Evolutionary conservation across 2,888 invertebrate species (phyloP).

Genomic region (Pheosia tremula): DNA sequence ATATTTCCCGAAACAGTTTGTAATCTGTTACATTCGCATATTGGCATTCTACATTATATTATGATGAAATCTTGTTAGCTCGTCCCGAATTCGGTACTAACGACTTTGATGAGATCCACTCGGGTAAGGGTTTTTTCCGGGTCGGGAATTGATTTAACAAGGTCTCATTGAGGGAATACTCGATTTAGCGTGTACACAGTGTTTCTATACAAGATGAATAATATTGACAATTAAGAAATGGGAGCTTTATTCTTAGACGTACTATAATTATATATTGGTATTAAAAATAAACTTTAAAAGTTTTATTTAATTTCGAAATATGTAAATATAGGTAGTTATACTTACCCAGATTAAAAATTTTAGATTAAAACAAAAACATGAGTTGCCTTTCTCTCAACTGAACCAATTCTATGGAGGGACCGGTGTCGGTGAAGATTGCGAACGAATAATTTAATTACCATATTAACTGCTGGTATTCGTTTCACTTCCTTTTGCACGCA

Average conservation of each 20-base stretch:
- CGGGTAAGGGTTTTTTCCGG: conserved; percentile 5
- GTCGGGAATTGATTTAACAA: conserved; percentile 8
- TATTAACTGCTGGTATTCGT: background rate
- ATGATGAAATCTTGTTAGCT: background rate
- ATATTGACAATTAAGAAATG: background rate
- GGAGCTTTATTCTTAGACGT: too few species aligned
- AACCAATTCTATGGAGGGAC: background rate
- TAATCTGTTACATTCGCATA: too few species aligned
- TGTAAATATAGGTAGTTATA: too few species aligned
- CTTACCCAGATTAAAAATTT: too few species aligned
- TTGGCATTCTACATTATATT: background rate
- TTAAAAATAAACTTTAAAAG: too few species aligned
- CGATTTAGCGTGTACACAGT: background rate
- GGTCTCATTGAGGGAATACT: conserved; percentile 2
- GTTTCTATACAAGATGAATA: background rate
- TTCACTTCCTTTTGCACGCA: background rate
- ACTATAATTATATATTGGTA: too few species aligned
- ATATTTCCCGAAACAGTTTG: too few species aligned
- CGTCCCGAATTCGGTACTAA: background rate
- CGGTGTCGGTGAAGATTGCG: background rate
- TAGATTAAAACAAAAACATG: background rate
- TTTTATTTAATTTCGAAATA: too few species aligned
- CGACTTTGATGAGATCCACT: conserved; percentile 3
- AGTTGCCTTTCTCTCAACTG: background rate
- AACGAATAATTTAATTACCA: background rate